These are phyloP conservation scores for Clusia tigrina DNA, from an alignment of 2,888 invertebrate species.

Conservation along the genomic window DNA sequence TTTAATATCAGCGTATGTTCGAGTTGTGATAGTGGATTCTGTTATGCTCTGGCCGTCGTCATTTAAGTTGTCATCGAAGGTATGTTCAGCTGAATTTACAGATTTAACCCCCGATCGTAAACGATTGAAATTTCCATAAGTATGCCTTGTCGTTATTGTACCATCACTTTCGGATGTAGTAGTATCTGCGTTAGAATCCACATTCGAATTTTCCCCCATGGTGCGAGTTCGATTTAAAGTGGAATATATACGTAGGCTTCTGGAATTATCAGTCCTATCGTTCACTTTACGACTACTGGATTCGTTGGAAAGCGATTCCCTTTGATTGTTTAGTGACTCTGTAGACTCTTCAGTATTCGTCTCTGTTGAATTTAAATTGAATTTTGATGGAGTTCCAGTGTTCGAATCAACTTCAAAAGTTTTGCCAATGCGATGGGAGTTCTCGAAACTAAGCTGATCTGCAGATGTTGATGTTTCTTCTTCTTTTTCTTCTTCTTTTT, in stretches of 20 bases:
- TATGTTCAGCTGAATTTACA: constrained; percentile 9
- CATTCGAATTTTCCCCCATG: constrained; percentile 2
- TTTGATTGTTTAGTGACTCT: no score
- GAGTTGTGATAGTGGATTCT: background rate
- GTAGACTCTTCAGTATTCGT: no score
- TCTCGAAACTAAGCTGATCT: constrained; percentile 2
- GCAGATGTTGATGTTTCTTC: background rate
- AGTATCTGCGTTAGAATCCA: background rate
- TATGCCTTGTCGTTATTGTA: constrained; percentile 19
- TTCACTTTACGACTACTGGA: no score
- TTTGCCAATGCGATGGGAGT: constrained; percentile 41
- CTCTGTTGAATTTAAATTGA: no score
- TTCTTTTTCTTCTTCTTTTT: no score
- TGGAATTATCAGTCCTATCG: constrained; percentile 31
- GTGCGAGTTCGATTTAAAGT: constrained; percentile 33
- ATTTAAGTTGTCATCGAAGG: background rate
- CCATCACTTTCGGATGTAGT: constrained; percentile 7
- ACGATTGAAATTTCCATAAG: constrained; percentile 28
- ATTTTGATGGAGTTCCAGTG: constrained; percentile 22
- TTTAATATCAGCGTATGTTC: no score
- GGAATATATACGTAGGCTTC: constrained; percentile 34
- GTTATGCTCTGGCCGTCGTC: background rate
- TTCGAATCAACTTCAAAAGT: constrained; percentile 29
- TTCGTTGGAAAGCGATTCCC: no score
- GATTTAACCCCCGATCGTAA: constrained; percentile 32